Base-by-base conservation (phyloP, 2,797 vertebrate genomes). In the Sandelia bainsii region DNA sequence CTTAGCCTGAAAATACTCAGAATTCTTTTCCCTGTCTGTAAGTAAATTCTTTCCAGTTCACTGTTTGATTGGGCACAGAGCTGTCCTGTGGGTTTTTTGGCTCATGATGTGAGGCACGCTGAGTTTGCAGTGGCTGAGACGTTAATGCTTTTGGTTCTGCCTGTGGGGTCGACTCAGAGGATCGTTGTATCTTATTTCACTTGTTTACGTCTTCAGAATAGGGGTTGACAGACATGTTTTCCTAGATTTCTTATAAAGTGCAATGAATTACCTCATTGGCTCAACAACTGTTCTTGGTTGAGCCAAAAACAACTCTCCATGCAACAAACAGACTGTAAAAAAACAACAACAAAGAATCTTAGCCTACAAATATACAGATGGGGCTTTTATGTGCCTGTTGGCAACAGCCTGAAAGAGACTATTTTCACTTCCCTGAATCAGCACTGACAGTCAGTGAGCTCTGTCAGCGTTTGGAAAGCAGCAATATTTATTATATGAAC, bases 71-170 rank as follows among this genome's bases (percentile, higher is more conserved):
- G 63, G 81, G 75, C 75, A 58, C 58, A 73, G 68, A 75, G 49
- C 51, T 82, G 67, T 88, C 58, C 71, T 77, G 61, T 80, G 74
- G 69, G 71, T 48, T 79, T 25, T 79, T 50, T 76, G 73, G 69
- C 70, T 69, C 66, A 12, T 72, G 29, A 75, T 80, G 56, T 81
- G 63, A 81, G 63, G 67, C 69, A 44, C 10, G 22, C 73, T 80
- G 66, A 64, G 65, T 77, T 59, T 69, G 64, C 69, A 72, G 62
- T 68, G 72, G 70, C 72, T 72, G 32, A 92, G 82, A 92, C 89
- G 91, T 90, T 81, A 69, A 72, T 83, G 79, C 72, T 88, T 85
- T 87, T 14, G 56, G 22, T 63, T 75, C 83, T 65, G 73, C 73
- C 67, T 81, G 85, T 86, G 88, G 87, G 86, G 83, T 90, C 68